Evolutionary conservation across 2,888 invertebrate species (phyloP).

Genomic region (Doris montereyensis): DNA sequence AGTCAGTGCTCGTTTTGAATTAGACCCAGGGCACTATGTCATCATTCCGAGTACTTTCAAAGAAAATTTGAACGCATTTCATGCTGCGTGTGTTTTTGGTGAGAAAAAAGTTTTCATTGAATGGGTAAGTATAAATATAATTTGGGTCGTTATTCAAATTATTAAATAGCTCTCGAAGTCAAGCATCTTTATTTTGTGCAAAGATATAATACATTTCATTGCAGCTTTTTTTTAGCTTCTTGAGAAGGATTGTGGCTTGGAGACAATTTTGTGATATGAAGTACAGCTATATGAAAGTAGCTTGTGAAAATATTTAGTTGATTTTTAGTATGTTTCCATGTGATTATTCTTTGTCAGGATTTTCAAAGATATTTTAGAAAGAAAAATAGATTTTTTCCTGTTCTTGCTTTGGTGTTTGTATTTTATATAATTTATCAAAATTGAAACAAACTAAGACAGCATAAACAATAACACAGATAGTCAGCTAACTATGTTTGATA

Average conservation of each 20-base stretch:
- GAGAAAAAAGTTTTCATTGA: constrained; percentile 55
- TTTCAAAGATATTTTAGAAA: too few relatives aligned
- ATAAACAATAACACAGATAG: too few relatives aligned
- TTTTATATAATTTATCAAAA: too few relatives aligned
- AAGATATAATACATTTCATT: background rate
- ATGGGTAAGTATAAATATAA: constrained; percentile 47
- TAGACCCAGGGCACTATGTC: constrained; percentile 74
- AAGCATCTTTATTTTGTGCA: background rate
- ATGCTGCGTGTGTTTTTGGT: constrained; percentile 73
- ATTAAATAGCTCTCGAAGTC: background rate
- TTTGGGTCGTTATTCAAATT: background rate
- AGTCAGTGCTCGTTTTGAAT: constrained; percentile 73
- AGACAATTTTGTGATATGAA: too few relatives aligned
- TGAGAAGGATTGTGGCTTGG: background rate
- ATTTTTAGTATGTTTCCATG: too few relatives aligned
- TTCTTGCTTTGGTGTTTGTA: too few relatives aligned
- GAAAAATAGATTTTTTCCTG: too few relatives aligned
- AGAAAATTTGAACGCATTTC: constrained; percentile 69
- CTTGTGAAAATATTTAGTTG: too few relatives aligned
- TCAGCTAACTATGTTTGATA: too few relatives aligned
- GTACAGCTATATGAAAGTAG: too few relatives aligned
- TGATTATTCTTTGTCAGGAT: too few relatives aligned
- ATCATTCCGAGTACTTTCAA: constrained; percentile 75
- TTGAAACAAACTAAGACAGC: too few relatives aligned
- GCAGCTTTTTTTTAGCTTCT: background rate